Evolutionary conservation across 2,113 vertebrate genomes (phyloP).

Genomic region (Leptosomus discolor): DNA sequence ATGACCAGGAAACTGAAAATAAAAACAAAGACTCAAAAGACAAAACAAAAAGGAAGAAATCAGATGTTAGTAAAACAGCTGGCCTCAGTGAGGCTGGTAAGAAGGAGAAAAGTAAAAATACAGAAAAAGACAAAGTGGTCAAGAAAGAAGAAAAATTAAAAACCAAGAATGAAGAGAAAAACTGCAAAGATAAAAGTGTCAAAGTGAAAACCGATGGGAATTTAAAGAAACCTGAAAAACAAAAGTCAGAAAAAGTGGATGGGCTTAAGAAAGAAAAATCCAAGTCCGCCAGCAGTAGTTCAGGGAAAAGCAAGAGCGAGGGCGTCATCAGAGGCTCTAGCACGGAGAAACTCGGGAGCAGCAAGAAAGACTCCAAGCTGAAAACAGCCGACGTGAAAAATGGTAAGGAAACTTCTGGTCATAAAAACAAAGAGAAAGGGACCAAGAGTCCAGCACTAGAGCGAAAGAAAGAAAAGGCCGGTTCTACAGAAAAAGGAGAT

Average conservation of each 20-base stretch:
- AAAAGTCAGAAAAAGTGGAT: conserved; percentile 68
- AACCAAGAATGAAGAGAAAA: conserved; percentile 61
- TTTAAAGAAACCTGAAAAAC: conserved; percentile 64
- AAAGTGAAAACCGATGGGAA: conserved; percentile 63
- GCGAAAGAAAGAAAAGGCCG: conserved; percentile 31
- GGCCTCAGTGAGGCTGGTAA: conserved; percentile 55
- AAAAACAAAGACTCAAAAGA: conserved; percentile 57
- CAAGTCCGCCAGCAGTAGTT: conserved; percentile 35
- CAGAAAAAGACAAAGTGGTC: conserved; percentile 57
- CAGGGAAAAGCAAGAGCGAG: conserved; percentile 63
- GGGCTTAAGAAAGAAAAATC: conserved; percentile 59
- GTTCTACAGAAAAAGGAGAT: not conserved
- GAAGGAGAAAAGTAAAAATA: conserved; percentile 74
- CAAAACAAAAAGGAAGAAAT: conserved; percentile 56
- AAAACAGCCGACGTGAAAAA: conserved; percentile 67
- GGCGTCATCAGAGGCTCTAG: not conserved
- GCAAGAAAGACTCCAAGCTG: conserved; percentile 59
- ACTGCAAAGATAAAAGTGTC: not conserved
- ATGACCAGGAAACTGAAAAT: conserved; percentile 58
- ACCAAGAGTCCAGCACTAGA: not conserved
- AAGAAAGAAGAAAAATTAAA: conserved; percentile 64
- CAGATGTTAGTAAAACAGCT: not conserved
- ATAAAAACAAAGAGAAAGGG: conserved; percentile 59
- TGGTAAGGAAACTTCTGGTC: conserved; percentile 60
- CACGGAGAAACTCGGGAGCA: conserved; percentile 3